Evolutionary conservation across 2,888 invertebrate genomes (phyloP).

Genomic region (Lasioglossum zephyrum): DNA sequence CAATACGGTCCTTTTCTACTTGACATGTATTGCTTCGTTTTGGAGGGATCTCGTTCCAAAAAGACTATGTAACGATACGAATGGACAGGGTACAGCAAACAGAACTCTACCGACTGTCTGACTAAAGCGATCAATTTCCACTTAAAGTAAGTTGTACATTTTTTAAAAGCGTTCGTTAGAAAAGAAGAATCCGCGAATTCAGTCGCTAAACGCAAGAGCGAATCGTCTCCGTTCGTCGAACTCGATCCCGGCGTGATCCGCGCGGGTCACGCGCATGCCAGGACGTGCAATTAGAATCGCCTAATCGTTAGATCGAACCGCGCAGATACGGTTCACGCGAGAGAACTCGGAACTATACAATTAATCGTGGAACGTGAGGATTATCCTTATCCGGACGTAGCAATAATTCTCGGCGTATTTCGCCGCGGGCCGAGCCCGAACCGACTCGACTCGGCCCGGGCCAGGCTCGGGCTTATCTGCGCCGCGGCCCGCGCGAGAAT

Average conservation of each 20-base stretch:
- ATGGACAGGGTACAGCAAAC: background rate
- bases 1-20: background rate
- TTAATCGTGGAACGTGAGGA: constrained; percentile 66
- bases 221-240: constrained; percentile 46
- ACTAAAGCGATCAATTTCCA: background rate
- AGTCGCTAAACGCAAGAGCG: background rate
- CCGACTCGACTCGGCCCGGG: background rate
- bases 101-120: background rate
- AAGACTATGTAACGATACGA: background rate
- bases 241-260: background rate
- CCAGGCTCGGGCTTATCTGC: constrained; percentile 39
- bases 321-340: constrained; percentile 67
- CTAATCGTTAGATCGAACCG: constrained; percentile 63
- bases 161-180: too few relatives aligned
- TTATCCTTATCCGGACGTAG: constrained; percentile 56
- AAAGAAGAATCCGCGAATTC: background rate
- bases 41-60: background rate
- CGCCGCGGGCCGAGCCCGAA: constrained; percentile 21
- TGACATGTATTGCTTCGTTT: background rate
- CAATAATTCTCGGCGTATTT: constrained; percentile 60
- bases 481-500: constrained; percentile 29
- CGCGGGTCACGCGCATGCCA: constrained; percentile 55
- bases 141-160: background rate
- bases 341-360: constrained; percentile 68
- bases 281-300: constrained; percentile 64